A percentile compares a stretch with the other conserved stretches of the same genome.
These are phyloP conservation scores for Apogon talboti DNA, from an alignment of 2,797 vertebrate species.

Conservation along the genomic window DNA sequence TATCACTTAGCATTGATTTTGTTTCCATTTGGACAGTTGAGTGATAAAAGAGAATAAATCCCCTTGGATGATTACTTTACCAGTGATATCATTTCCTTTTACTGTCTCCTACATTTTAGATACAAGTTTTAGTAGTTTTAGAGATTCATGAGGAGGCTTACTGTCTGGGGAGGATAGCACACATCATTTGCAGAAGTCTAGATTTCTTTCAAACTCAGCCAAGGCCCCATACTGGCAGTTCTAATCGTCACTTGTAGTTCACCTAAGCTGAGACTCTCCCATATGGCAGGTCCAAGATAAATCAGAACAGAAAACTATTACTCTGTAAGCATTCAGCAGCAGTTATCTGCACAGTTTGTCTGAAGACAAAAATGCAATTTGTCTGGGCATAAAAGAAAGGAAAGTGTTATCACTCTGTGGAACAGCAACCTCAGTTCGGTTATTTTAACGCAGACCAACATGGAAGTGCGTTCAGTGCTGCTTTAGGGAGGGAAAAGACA, in stretches of 20 bases:
- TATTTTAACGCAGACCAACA: slow-evolving; percentile 11
- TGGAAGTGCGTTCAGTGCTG: slow-evolving; percentile 3
- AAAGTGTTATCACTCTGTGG: slow-evolving; percentile 21
- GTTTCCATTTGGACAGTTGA: slow-evolving; percentile 15
- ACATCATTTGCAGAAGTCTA: slow-evolving; percentile 30
- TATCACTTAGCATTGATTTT: slow-evolving; percentile 13
- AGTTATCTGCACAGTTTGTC: slow-evolving; percentile 15
- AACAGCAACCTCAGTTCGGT: not conserved
- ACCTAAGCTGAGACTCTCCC: slow-evolving; percentile 49
- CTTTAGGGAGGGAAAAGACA: slow-evolving; percentile 9
- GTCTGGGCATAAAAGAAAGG: slow-evolving; percentile 12
- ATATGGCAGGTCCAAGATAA: slow-evolving; percentile 49
- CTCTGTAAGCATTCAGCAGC: not conserved
- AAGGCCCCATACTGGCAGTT: slow-evolving; percentile 42
- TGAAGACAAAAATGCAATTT: slow-evolving; percentile 30
- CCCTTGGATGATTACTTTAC: slow-evolving; percentile 52
- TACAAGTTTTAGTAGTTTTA: slow-evolving; percentile 40
- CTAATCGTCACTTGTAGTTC: slow-evolving; percentile 36
- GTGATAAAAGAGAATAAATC: slow-evolving; percentile 29
- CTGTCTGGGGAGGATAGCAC: slow-evolving; percentile 37
- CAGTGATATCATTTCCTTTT: slow-evolving; percentile 37
- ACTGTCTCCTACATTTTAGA: slow-evolving; percentile 25
- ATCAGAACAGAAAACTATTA: slow-evolving; percentile 34
- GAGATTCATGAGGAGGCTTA: slow-evolving; percentile 63
- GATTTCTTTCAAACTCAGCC: slow-evolving; percentile 47